Base-by-base conservation (phyloP, 2,888 invertebrate species). In the Apoda limacodes region DNA sequence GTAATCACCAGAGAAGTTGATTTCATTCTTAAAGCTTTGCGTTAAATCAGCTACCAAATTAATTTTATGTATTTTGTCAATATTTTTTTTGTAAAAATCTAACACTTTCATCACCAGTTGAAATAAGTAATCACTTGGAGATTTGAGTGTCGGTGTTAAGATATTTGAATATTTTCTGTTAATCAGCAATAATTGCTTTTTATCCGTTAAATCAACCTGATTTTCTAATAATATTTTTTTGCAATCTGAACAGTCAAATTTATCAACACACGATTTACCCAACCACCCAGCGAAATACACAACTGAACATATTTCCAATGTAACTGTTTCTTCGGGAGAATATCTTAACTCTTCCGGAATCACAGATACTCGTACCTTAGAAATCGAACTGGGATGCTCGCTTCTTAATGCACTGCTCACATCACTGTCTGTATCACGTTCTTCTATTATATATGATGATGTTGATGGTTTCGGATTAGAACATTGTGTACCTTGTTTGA, bases 231-330 rank as follows among this genome's bases (percentile, higher is more conserved):
- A 17, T 6, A 17, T 6, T 20, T 20, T 20, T 15, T 32, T 29
- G 21, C 40, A 42, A 7, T 24, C 13, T 24, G 7, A 11, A 22
- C 42, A 45, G 20, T 45, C 24, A 37, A 31, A 41, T 32, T 40
- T 35, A 6, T 42, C 34, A 9, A 32, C 26, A 28, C 31, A 33
- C 14, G 13, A 20, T 36, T 41, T 45, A 14, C 30, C 40, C 9
- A 46, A 32, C 31, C 39, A 46, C 15, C 46, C 43, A 30, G 43
- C 39, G 40, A 44, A 46, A 36, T 45, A 45, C 21, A 36, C 38
- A 22, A 41, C 35, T 4, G 40, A 29, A 35, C 45, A 41, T 15
- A 20, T 22, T 37, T 43, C 44, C 13, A 41, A 22, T 5, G 34
- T 31, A 22, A 25, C 9, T 22, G n/a, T 5, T 14, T 6, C 7